Percentiles rank a stretch among this genome's conserved stretches.
Evolutionary conservation across 2,113 vertebrate species (phyloP).

Genomic region (Hypanus sabinus): DNA sequence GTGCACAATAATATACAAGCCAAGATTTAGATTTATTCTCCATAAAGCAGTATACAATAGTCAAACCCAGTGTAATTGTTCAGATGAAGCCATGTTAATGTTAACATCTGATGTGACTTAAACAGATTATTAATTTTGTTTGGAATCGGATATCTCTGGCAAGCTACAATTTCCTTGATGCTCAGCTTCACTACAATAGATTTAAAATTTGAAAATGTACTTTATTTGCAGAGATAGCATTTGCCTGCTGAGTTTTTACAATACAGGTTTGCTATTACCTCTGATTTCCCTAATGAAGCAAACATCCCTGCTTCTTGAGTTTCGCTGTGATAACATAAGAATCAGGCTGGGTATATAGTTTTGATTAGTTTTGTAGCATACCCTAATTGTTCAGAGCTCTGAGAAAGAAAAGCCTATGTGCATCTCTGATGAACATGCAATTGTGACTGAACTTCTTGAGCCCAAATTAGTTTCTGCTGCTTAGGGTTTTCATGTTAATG

Average conservation of each 20-base stretch:
- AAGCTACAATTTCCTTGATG: not conserved
- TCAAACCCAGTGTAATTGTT: not conserved
- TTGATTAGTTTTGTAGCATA: not conserved
- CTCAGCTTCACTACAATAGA: not conserved
- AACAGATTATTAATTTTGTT: not conserved
- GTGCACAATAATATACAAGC: no score
- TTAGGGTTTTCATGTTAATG: not conserved
- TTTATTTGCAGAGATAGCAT: not conserved
- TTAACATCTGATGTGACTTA: no score
- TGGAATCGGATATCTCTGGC: not conserved
- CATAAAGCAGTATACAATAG: not conserved
- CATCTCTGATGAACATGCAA: not conserved
- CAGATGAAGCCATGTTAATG: not conserved
- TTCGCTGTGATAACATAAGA: not conserved
- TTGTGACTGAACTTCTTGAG: not conserved
- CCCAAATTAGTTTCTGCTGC: not conserved
- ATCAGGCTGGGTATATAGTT: not conserved
- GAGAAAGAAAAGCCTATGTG: not conserved
- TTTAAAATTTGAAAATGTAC: conserved; percentile 10
- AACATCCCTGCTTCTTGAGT: not conserved
- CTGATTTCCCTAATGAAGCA: not conserved
- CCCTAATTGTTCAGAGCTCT: not conserved
- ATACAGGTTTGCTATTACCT: not conserved
- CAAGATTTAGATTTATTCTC: not conserved
- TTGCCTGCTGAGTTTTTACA: not conserved